These are phyloP conservation scores for Drosophila erecta DNA, from an alignment of 1,140 invertebrate genomes.

Conservation along the genomic window DNA sequence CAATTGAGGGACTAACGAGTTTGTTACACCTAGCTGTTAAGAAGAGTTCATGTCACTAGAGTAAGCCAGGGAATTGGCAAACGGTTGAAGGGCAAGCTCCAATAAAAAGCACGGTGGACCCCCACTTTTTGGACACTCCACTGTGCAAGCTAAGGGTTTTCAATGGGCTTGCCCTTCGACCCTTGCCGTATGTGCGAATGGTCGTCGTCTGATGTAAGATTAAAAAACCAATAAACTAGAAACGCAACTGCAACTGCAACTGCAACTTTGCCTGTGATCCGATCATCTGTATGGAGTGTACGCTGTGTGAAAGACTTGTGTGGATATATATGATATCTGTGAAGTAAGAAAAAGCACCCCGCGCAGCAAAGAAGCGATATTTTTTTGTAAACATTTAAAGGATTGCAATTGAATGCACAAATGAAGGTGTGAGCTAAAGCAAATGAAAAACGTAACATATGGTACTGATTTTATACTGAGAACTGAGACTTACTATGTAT, in stretches of 20 bases:
- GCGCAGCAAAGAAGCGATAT: conserved; percentile 64
- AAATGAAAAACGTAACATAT: conserved; percentile 72
- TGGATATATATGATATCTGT: conserved; percentile 15
- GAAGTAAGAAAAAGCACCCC: conserved; percentile 62
- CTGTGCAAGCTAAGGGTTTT: conserved; percentile 12
- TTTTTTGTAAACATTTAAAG: conserved; percentile 47
- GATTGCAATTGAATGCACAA: conserved; percentile 39
- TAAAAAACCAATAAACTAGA: conserved; percentile 27
- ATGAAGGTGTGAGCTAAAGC: conserved; percentile 40
- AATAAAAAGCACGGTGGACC: conserved; percentile 11
- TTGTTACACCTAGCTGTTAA: conserved; percentile 31
- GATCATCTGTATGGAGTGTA: conserved; percentile 33
- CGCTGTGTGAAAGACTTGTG: conserved; percentile 15
- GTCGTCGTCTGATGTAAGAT: conserved; percentile 53
- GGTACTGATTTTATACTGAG: conserved; percentile 83
- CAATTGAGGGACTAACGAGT: conserved; percentile 17
- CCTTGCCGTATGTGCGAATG: conserved; percentile 18
- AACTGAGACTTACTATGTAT: conserved; percentile 81
- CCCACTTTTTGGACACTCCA: conserved; percentile 21
- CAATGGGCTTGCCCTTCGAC: conserved; percentile 28
- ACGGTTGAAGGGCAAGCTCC: conserved; percentile 33
- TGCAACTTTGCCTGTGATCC: conserved; percentile 59
- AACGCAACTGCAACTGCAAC: conserved; percentile 22
- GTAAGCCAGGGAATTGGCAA: conserved; percentile 14
- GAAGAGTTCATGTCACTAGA: conserved; percentile 39